phyloP scores from a whole-genome alignment of 2,888 invertebrate genomes.

The Stenichneumon culpator region DNA sequence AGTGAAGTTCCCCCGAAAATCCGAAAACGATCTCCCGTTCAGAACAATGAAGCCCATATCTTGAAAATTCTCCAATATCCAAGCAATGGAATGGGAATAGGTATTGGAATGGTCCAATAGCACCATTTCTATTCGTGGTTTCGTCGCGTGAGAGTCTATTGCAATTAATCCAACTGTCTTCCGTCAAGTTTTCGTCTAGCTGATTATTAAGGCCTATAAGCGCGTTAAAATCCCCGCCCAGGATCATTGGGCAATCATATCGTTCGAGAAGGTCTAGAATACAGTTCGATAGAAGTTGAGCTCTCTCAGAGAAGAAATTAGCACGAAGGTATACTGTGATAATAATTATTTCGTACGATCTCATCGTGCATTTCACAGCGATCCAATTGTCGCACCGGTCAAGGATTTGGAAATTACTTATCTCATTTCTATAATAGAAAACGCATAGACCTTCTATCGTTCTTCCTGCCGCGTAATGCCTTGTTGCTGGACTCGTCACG shows the following conservation, averaged over 20 bases:
- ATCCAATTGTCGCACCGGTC: neutral
- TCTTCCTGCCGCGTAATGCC: neutral
- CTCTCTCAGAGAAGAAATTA: conserved; percentile 6
- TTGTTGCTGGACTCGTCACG: neutral
- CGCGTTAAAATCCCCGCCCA: neutral
- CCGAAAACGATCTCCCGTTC: neutral
- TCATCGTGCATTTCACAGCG: neutral
- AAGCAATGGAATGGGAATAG: too few relatives aligned
- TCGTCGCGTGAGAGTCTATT: conserved; percentile 1
- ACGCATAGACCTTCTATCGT: neutral
- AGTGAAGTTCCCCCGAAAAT: neutral
- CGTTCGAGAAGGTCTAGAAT: neutral
- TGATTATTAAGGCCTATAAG: neutral
- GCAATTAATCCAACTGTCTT: neutral
- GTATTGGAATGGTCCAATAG: too few relatives aligned
- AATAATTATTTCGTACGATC: neutral
- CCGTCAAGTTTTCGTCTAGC: neutral
- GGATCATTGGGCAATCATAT: conserved; percentile 1
- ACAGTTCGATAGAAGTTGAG: conserved; percentile 2
- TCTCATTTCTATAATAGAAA: neutral
- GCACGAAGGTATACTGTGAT: neutral
- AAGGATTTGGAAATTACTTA: neutral
- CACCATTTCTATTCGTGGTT: neutral
- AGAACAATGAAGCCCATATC: neutral
- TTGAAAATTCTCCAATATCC: neutral